Evolutionary conservation across 2,797 vertebrate species (phyloP), one percentile per base, ranked within the genome.

Genomic region (Melanotaenia trifasciata): DNA sequence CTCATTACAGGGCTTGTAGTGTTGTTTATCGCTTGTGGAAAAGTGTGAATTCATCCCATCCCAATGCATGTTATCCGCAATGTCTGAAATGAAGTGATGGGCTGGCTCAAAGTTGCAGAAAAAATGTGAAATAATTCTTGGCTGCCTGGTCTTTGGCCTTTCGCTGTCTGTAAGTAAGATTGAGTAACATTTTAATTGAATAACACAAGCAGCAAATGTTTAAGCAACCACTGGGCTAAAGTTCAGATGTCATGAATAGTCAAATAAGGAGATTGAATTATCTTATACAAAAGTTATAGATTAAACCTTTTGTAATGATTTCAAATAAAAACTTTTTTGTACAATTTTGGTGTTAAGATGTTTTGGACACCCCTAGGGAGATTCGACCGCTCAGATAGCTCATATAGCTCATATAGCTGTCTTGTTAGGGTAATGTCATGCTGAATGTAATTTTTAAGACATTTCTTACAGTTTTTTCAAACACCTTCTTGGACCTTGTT

Each of bases 1-100:
- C 91, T 94, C 87, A 74, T 85, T 87, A 82, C 90, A 88, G 86
- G 83, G 89, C 80, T 84, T 85, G 80, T 56, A 65, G 76, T 76
- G 81, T 75, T 73, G 74, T 76, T 82, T 83, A 69, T 74, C 76
- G 75, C 71, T 81, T 64, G 72, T 80, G 62, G 67, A 79, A 78
- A 84, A 68, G 75, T 67, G 75, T 63, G 70, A 50, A 40, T 63
- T 68, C 76, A 72, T 84, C 64, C 74, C 80, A 65, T 73, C 65
- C 63, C 43, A 54, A 45, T 66, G 24, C 30, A 74, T 51, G 66
- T 50, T 24, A 67, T 30, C 32, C 58, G 58, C 50, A 9, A 53
- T 51, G 40, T 66, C 38, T 76, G 32, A 70, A 69, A 45, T 51
- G 24, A 78, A 56, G 58, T 20, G 63, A 73, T 3, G 0, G 20